Evolutionary conservation across 30 jellyfish, hydroid and myxozoan species (phyloP).

Genomic region (Sanderia malayensis): DNA sequence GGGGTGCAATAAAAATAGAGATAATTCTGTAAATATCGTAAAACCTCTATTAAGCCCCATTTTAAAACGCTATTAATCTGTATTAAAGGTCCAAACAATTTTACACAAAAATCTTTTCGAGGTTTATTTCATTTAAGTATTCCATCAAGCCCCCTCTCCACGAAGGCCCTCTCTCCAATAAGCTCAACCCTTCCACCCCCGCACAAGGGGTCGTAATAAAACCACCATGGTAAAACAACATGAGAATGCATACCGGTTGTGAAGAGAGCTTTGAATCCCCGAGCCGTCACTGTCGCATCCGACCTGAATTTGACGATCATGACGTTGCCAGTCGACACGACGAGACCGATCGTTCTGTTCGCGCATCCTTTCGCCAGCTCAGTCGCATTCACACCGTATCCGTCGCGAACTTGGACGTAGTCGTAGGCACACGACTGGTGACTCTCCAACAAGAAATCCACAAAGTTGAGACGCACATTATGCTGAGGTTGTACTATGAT

Average conservation of each 20-base stretch:
- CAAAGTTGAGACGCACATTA: conserved; percentile 40
- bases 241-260: conserved; percentile 37
- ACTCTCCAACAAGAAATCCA: conserved; percentile 46
- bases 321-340: conserved; percentile 58
- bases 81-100: too few relatives aligned
- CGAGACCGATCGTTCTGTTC: conserved; percentile 26
- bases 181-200: too few relatives aligned
- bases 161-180: too few relatives aligned
- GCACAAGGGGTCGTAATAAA: too few relatives aligned
- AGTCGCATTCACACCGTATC: conserved; percentile 63
- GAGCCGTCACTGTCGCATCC: conserved; percentile 29
- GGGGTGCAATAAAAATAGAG: too few relatives aligned
- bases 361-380: conserved; percentile 68
- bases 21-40: too few relatives aligned
- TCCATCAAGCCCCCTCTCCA: too few relatives aligned
- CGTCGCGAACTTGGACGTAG: conserved; percentile 60
- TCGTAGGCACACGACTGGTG: conserved; percentile 41
- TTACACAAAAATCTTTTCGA: too few relatives aligned
- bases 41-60: too few relatives aligned
- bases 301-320: conserved; percentile 70
- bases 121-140: too few relatives aligned
- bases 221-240: too few relatives aligned
- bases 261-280: conserved; percentile 61
- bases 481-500: conserved; percentile 48
- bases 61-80: too few relatives aligned